Base-by-base conservation (phyloP, 2,888 invertebrate species). In the Epirrhoe alternata region DNA sequence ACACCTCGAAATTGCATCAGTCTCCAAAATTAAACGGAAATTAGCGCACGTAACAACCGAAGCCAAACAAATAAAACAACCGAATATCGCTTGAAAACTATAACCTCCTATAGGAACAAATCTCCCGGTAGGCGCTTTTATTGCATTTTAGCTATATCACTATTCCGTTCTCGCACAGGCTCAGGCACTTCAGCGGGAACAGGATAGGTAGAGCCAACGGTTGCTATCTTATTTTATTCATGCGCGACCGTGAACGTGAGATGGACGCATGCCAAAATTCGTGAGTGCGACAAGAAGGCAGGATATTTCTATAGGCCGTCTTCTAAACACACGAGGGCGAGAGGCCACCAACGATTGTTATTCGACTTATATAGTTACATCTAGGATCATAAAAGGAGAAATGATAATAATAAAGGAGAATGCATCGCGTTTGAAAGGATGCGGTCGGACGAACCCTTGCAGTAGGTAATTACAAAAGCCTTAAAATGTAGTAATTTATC, bases 221-320 rank as follows among this genome's bases (percentile, higher is more conserved):
- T 81, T 80, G 79, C 83, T 79, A 77, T 86, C 87, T 86, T 88
- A 85, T 86, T 88, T 90, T 89, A 89, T 90, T 89, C 86, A 89
- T 86, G 86, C 83, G 85, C 75, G 68, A 73, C 79, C 74, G 86
- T 66, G 68, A 70, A 68, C 67, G 65, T 65, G 74, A 86, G 87
- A 89, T 80, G 80, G 87, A 73, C 73, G 78, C 79, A 87, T 76
- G 75, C 69, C 75, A 74, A 75, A 74, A 73, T 77, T 77, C 70
- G 81, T 75, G 80, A 61, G 86, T 77, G 78, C 80, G 84, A 86
- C 78, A 81, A 80, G 82, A 88, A 90, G 75, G 77, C 82, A 69
- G 64, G 67, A 74, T 70, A 68, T 74, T 81, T 76, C 81, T 82
- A 82, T 81, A 81, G 83, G 79, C 83, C 86, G 83, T 77, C 86